These are phyloP conservation scores for Amniataba percoides DNA, from an alignment of 2,797 vertebrate genomes.

Conservation along the genomic window DNA sequence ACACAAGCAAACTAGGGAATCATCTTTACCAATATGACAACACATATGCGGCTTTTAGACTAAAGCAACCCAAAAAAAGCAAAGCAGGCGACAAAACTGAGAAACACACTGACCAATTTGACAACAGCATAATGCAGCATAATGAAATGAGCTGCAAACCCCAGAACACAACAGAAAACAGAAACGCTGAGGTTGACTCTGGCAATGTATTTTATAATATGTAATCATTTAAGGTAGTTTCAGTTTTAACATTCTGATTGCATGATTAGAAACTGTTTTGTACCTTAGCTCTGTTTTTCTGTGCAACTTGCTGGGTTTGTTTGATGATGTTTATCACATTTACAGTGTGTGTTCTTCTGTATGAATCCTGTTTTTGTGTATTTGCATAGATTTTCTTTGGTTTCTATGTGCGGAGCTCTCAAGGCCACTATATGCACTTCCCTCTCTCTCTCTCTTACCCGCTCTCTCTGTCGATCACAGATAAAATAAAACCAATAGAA, in stretches of 20 bases:
- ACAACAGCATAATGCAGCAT: not conserved
- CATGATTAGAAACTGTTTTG: not conserved
- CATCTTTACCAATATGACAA: not conserved
- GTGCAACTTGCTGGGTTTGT: not conserved
- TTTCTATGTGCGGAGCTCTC: not conserved
- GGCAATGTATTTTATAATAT: not conserved
- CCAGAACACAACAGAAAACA: not conserved
- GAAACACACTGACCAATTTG: not conserved
- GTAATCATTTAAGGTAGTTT: not conserved
- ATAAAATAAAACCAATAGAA: conserved; percentile 6
- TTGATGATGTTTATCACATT: not conserved
- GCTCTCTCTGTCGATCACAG: not conserved
- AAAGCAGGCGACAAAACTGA: not conserved
- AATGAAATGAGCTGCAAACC: not conserved
- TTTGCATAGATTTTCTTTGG: not conserved
- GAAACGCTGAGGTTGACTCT: not conserved
- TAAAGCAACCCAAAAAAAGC: not conserved
- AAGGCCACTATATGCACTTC: not conserved
- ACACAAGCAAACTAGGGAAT: conserved; percentile 2
- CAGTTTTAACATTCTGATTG: not conserved
- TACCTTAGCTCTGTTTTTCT: not conserved
- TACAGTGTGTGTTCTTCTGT: not conserved
- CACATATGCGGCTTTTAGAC: not conserved
- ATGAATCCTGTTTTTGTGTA: not conserved
- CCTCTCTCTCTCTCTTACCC: not conserved